phyloP scores from a whole-genome alignment of 2,113 vertebrate species.

The Butastur rufipennis region DNA sequence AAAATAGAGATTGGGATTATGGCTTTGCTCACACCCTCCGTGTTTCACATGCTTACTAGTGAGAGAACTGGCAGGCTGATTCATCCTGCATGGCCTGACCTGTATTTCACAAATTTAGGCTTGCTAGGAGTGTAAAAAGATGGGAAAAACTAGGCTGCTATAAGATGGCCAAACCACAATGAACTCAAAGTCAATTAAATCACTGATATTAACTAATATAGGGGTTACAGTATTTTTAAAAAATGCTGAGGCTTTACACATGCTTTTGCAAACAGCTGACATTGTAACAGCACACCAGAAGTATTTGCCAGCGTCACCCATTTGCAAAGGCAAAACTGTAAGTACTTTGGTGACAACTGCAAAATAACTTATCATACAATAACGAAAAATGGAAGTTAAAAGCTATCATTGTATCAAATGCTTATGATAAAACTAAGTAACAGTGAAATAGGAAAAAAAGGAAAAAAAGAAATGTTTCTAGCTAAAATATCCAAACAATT shows the following conservation, averaged over 20 bases:
- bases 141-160: background rate
- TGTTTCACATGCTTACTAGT: background rate
- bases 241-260: background rate
- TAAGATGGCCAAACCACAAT: background rate
- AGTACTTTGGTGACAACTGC: background rate
- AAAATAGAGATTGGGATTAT: background rate
- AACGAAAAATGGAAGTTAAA: background rate
- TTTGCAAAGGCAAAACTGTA: background rate
- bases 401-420: background rate
- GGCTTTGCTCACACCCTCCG: background rate
- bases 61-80: background rate
- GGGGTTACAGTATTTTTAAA: background rate
- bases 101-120: background rate
- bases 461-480: background rate
- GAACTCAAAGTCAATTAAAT: slow-evolving; percentile 2
- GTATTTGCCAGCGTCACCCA: background rate
- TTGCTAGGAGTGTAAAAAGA: background rate
- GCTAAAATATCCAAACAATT: background rate
- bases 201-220: background rate
- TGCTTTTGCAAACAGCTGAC: background rate
- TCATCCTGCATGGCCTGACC: background rate
- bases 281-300: background rate
- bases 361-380: background rate
- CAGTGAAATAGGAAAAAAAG: background rate
- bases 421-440: background rate